Percentiles rank a stretch among this genome's conserved stretches.
Conservation (phyloP, 1,140 invertebrate genomes). For the Drosophila nikananu region DNA sequence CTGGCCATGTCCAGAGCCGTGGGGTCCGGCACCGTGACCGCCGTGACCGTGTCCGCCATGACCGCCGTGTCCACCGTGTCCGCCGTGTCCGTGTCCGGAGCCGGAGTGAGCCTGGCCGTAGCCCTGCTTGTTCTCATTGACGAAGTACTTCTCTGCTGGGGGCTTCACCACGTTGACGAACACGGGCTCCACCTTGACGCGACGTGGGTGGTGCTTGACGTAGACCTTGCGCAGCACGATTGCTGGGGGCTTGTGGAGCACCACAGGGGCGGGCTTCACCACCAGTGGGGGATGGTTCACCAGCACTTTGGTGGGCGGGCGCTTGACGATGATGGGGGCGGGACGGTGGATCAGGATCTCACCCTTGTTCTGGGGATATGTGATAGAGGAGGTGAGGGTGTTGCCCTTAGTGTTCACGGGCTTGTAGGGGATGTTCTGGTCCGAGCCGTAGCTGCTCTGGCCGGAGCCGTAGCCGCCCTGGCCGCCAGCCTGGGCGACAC, state of each 20-base stretch:
- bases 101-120: slow-evolving; percentile 57
- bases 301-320: slow-evolving; percentile 82
- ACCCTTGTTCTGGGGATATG: slow-evolving; percentile 82
- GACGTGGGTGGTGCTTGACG: slow-evolving; percentile 82
- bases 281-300: slow-evolving; percentile 84
- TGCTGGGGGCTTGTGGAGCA: slow-evolving; percentile 84
- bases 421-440: slow-evolving; percentile 76
- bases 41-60: slow-evolving; percentile 20
- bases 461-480: slow-evolving; percentile 70
- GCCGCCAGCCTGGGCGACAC: slow-evolving; percentile 56
- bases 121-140: slow-evolving; percentile 81
- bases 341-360: slow-evolving; percentile 84
- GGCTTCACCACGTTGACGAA: slow-evolving; percentile 84
- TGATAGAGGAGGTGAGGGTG: slow-evolving; percentile 79
- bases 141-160: slow-evolving; percentile 84
- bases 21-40: slow-evolving; percentile 47
- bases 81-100: slow-evolving; percentile 33
- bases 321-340: slow-evolving; percentile 81
- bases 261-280: slow-evolving; percentile 82
- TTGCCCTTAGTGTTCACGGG: slow-evolving; percentile 79
- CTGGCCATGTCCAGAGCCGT: slow-evolving; percentile 45
- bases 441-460: slow-evolving; percentile 71
- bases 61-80: slow-evolving; percentile 16
- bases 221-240: slow-evolving; percentile 82
- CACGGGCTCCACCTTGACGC: slow-evolving; percentile 84